Evolutionary conservation across 2,888 invertebrate species (phyloP), one percentile per base, ranked within the genome.

Genomic region (Pseudococcus jackbeardsleyi): DNA sequence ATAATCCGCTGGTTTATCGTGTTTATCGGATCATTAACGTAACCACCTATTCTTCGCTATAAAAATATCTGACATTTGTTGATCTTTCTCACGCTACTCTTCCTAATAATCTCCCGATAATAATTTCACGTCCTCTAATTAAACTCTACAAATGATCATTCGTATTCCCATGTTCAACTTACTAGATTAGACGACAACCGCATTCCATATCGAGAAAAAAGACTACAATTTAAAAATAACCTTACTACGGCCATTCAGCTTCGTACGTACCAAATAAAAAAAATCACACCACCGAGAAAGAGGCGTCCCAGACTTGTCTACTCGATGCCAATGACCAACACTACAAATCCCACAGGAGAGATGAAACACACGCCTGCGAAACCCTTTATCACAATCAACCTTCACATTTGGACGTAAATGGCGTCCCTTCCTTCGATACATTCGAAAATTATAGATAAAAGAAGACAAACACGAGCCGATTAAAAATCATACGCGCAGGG

Each of bases 281-380:
- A 72, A 26, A 72, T 33, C 17, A 33, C 15, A 15, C 15, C 26
- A 22, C 15, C 33, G 17, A 33, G 72, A 33, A 33, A 68, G 68
- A 72, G 72, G 72, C 72, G 72, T 33, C 72, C 17, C 72, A 72
- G 72, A 72, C 72, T 33, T 22, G 33, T 26, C 5, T 72, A 0
- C 72, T 15, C 5, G 33, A 72, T 72, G 72, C 72, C 72, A 72
- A 33, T 72, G 72, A 72, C 72, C 72, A 72, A 15, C 33, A 22
- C 33, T 33, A 33, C 11, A 5, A 72, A 72, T 72, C 72, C 39
- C 72, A 33, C 2, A 4, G 72, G 33, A 9, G 42, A 72, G 39
- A 72, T 33, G 33, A 72, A 72, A 72, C 72, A 72, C 39, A 72
- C 33, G 72, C 72, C 17, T 33, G 26, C 11, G 33, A 22, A 22